Base-by-base conservation (phyloP, 92 coral and sea anemone genomes). In the Virgularia gustaviana region DNA sequence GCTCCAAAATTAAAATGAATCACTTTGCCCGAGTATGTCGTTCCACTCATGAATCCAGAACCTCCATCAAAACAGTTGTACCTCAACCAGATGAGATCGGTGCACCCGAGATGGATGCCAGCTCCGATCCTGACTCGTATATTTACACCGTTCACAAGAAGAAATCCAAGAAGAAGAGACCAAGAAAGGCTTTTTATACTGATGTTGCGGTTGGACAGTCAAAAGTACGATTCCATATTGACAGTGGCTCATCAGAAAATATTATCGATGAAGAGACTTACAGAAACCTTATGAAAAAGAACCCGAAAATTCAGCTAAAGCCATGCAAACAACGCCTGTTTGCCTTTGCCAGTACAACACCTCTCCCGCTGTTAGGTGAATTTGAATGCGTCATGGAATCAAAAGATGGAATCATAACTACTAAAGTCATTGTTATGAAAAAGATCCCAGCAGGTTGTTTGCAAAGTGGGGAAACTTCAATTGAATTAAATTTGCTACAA, bases 221-320 rank as follows among this genome's bases (percentile, higher is more conserved):
- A 15, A 47, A 5, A 47, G 55, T 47, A 15, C 55, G n/a, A 44
- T 44, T 66, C 25, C 57, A 66, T 15, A 66, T 44, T 9, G 71
- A 64, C 24, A 66, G 73, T 44, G 73, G 57, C 24, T 42, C 57
- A 44, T 23, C 73, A 23, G 73, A 35, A 49, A 66, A 66, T 5
- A 66, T 66, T 19, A 66, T 66, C 28, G 73, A 66, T n/a, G 39
- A 66, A 45, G 5, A 23, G 9, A 23, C 73, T 20, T 66, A 39
- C 10, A 6, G 35, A 31, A 66, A 25, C 1, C 43, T 66, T n/a
- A 33, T 32, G 33, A 43, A 65, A 30, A 52, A 66, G n/a, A 66
- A 27, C 56, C 73, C 73, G 0, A n/a, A 33, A 9, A 66, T 66
- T 22, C 25, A 1, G 4, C 36, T 66, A 27, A 13, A 16, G 33